Percentiles rank a stretch among this genome's conserved stretches.
Conservation (phyloP, 1,140 invertebrate species). For the Dysdera silvatica region DNA sequence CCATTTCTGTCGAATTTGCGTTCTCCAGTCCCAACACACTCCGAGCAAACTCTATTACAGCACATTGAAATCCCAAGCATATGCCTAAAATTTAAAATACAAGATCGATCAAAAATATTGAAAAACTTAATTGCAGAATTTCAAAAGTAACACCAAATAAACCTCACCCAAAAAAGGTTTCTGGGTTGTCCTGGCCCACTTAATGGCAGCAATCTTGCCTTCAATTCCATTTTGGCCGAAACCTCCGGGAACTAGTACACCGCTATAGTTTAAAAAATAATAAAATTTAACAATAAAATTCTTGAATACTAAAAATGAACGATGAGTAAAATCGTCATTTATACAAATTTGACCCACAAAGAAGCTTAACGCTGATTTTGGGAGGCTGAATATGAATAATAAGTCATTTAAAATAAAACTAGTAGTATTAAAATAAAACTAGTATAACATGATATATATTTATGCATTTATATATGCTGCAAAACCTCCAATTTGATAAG, state of each 20-base stretch:
- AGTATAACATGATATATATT: too few species aligned
- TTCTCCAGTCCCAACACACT: slow-evolving; percentile 65
- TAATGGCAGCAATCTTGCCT: slow-evolving; percentile 88
- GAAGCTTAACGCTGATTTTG: too few species aligned
- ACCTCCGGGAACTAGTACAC: slow-evolving; percentile 92
- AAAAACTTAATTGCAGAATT: neutral
- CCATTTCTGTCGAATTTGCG: slow-evolving; percentile 83
- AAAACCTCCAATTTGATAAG: too few species aligned
- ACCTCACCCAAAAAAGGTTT: slow-evolving; percentile 73
- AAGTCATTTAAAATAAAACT: too few species aligned
- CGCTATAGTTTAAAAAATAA: slow-evolving; percentile 52
- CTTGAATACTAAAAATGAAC: too few species aligned
- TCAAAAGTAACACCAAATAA: neutral
- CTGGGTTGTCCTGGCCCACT: slow-evolving; percentile 81
- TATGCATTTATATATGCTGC: too few species aligned
- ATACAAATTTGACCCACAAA: too few species aligned
- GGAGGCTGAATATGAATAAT: too few species aligned
- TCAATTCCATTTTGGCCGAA: slow-evolving; percentile 93
- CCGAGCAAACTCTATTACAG: slow-evolving; percentile 90
- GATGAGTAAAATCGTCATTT: too few species aligned
- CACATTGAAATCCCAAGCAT: slow-evolving; percentile 92
- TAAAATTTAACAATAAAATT: neutral
- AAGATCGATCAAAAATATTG: too few species aligned
- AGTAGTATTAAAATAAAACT: too few species aligned
- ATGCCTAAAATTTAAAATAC: too few species aligned